Percentiles rank a stretch among this genome's conserved stretches.
These are phyloP conservation scores for Arnoldichthys spilopterus DNA, from an alignment of 2,797 vertebrate genomes.

Conservation along the genomic window DNA sequence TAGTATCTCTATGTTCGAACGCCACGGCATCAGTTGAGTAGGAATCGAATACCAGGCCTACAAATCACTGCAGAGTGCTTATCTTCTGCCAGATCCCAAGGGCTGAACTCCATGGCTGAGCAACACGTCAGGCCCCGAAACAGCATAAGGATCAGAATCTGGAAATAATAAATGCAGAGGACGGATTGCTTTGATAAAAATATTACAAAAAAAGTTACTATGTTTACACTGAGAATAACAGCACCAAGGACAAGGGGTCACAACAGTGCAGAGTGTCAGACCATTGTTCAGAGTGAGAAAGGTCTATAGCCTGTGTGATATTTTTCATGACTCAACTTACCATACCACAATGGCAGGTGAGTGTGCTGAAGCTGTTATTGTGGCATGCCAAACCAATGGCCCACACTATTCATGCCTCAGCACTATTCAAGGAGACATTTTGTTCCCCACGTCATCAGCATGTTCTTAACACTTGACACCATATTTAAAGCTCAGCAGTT, in stretches of 20 bases:
- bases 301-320: neutral
- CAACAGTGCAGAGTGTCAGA: constrained; percentile 15
- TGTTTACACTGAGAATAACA: constrained; percentile 47
- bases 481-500: constrained; percentile 58
- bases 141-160: constrained; percentile 59
- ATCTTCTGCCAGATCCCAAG: constrained; percentile 65
- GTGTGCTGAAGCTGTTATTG: constrained; percentile 57
- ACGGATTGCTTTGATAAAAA: constrained; percentile 56
- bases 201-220: constrained; percentile 45
- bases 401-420: constrained; percentile 40
- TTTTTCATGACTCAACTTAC: constrained; percentile 32
- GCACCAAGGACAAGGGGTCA: constrained; percentile 52
- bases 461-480: constrained; percentile 49
- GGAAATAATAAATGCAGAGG: constrained; percentile 63
- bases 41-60: constrained; percentile 69
- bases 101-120: constrained; percentile 59
- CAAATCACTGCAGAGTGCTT: constrained; percentile 74
- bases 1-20: constrained; percentile 74
- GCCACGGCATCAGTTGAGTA: constrained; percentile 69
- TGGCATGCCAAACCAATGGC: constrained; percentile 62
- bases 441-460: constrained; percentile 42
- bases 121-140: constrained; percentile 58
- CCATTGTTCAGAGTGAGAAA: constrained; percentile 17
- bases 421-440: constrained; percentile 47
- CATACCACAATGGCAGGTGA: constrained; percentile 51